These are phyloP conservation scores for Heliocidaris erythrogramma DNA, from an alignment of 35 echinoderm and acorn worm species.

Conservation along the genomic window DNA sequence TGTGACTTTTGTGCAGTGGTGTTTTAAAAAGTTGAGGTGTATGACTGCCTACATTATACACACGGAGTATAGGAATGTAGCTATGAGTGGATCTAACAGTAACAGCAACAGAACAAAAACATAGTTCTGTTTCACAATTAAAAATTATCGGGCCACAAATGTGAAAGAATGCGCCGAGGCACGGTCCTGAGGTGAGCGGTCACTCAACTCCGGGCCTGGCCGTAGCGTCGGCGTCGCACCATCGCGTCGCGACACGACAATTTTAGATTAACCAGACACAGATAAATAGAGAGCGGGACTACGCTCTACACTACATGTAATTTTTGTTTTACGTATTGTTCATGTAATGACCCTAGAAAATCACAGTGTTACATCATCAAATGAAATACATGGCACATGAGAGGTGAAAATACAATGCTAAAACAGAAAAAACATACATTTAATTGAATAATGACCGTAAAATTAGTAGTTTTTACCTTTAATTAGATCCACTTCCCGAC, in stretches of 20 bases:
- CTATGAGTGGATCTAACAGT: too few species aligned
- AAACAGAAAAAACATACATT: neutral
- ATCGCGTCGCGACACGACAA: neutral
- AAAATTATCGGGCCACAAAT: neutral
- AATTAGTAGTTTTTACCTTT: neutral
- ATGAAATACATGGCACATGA: neutral
- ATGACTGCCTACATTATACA: too few species aligned
- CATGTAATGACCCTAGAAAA: neutral
- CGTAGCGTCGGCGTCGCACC: neutral
- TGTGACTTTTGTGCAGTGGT: too few species aligned
- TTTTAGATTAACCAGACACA: neutral
- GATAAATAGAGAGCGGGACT: neutral
- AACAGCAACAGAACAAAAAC: too few species aligned
- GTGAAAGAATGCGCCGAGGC: neutral
- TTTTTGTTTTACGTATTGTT: neutral
- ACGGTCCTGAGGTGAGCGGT: neutral
- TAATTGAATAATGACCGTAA: neutral
- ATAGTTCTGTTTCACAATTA: neutral
- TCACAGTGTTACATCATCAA: neutral
- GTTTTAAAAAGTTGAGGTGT: too few species aligned
- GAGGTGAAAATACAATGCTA: neutral
- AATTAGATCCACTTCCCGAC: neutral
- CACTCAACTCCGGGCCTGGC: neutral
- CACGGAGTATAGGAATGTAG: too few species aligned
- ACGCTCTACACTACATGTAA: neutral